These are phyloP conservation scores for Tenualosa ilisha DNA, from an alignment of 2,797 vertebrate genomes.

Conservation along the genomic window DNA sequence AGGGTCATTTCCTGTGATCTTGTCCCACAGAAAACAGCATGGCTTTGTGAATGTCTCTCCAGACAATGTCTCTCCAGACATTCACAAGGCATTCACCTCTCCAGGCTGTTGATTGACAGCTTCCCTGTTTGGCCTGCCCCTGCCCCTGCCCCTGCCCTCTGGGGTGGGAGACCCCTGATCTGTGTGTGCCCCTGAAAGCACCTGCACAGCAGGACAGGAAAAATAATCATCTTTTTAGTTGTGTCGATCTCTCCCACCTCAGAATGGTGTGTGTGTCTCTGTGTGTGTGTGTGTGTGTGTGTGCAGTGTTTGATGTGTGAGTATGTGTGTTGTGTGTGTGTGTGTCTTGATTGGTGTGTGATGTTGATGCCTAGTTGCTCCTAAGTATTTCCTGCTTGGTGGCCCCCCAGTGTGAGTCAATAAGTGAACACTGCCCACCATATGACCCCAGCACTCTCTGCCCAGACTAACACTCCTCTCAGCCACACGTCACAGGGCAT, in stretches of 20 bases:
- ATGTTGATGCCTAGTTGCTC: too few species aligned
- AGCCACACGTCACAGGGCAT: too few species aligned
- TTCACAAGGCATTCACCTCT: not conserved
- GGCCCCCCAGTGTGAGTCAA: too few species aligned
- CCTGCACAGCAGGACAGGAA: not conserved
- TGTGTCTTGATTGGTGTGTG: too few species aligned
- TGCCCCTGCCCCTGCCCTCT: slow-evolving; percentile 7
- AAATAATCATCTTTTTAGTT: not conserved
- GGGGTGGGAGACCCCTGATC: not conserved
- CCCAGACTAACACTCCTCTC: too few species aligned
- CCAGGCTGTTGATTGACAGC: not conserved
- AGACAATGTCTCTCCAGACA: not conserved
- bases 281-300: not conserved
- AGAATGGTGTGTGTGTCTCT: not conserved
- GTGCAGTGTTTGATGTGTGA: too few species aligned
- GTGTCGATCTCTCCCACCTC: not conserved
- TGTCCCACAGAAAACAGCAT: slow-evolving; percentile 28
- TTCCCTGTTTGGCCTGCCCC: not conserved
- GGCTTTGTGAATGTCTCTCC: slow-evolving; percentile 21
- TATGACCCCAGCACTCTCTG: too few species aligned
- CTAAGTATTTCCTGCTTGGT: too few species aligned
- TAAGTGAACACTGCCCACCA: too few species aligned
- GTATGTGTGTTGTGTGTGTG: too few species aligned
- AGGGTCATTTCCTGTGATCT: slow-evolving; percentile 31
- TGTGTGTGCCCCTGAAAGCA: not conserved